Evolutionary conservation across 2,888 invertebrate genomes (phyloP), one percentile per base, ranked within the genome.

Genomic region (Diaphora mendica): DNA sequence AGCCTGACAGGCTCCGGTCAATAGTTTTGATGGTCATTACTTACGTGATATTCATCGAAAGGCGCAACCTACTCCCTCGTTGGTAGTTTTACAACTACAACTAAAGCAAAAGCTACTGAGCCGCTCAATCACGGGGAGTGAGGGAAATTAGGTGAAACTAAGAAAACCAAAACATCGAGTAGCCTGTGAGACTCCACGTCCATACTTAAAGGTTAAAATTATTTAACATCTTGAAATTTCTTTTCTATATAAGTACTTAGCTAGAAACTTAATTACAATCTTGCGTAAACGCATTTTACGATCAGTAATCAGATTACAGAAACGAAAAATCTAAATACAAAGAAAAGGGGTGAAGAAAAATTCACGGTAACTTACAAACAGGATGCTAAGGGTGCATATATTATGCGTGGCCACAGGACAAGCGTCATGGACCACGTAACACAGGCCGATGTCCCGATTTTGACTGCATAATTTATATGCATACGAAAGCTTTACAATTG

Each of bases 361-460:
- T 84, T 77, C 72, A 82, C 83, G 74, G 23, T 77, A 75, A 70
- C 76, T 59, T 72, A 75, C 74, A 39, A 74, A 73, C 88, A 90
- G 88, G 88, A 89, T 88, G 87, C 77, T 85, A 87, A 90, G 67
- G 90, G 90, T 90, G 91, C 89, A 90, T 90, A 87, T 77, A 82
- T 88, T 81, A 90, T 85, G 85, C 77, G 81, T 76, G 64, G 62
- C 70, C 75, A 71, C 74, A 81, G 81, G 76, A 70, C 81, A 72
- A 26, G 79, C 85, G 88, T 85, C 85, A 88, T 83, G 88, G 86
- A 78, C 82, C 74, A 80, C 74, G 78, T 69, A 30, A n/a, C 65
- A 35, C 73, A 72, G 76, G 76, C 75, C 71, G 79, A 84, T 82
- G 84, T 81, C 84, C 85, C 67, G 84, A 82, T 81, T 85, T 78